Evolutionary conservation across 2,888 invertebrate genomes (phyloP).

Genomic region (Pteria penguin): DNA sequence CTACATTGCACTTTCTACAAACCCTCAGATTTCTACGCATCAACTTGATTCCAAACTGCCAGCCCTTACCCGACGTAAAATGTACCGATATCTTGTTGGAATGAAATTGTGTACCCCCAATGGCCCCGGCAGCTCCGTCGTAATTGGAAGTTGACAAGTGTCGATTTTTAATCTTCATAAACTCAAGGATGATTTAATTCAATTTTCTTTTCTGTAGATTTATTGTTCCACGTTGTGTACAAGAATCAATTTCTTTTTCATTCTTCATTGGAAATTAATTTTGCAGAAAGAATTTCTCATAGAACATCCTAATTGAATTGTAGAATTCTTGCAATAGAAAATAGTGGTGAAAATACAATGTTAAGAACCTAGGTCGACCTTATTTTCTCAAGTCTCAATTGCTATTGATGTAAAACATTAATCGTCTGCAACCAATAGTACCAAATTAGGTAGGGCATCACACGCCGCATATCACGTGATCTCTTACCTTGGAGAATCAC

Average conservation of each 20-base stretch:
- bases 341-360: not conserved
- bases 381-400: not conserved
- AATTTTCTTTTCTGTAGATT: slow-evolving; percentile 7
- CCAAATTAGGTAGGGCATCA: not conserved
- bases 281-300: slow-evolving; percentile 7
- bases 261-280: slow-evolving; percentile 19
- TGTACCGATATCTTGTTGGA: too few relatives aligned
- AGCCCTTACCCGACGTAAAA: too few relatives aligned
- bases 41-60: too few relatives aligned
- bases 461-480: too few relatives aligned
- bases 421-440: not conserved
- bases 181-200: slow-evolving; percentile 17
- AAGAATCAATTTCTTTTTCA: slow-evolving; percentile 15
- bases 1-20: too few relatives aligned
- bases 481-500: too few relatives aligned
- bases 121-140: not conserved
- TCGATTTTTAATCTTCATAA: slow-evolving; percentile 16
- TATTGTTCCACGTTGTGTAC: slow-evolving; percentile 6
- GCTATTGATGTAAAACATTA: not conserved
- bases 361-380: not conserved
- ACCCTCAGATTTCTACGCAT: too few relatives aligned
- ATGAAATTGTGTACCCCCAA: too few relatives aligned
- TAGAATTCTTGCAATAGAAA: not conserved
- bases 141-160: slow-evolving; percentile 5
- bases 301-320: slow-evolving; percentile 14